phyloP scores from a whole-genome alignment of 1,140 invertebrate genomes.

The Carposina sasakii region DNA sequence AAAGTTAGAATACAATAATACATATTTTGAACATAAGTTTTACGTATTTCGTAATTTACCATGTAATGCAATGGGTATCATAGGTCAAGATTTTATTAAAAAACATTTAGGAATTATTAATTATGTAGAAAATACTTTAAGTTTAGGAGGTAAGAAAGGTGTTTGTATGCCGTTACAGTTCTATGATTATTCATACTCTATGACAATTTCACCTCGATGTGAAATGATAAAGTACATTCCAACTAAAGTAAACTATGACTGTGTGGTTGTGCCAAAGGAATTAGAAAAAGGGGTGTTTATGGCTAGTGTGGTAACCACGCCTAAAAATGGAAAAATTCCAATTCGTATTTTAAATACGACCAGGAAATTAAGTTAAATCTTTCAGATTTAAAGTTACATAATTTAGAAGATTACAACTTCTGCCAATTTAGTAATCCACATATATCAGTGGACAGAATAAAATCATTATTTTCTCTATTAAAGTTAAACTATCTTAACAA shows the following conservation, averaged over 20 bases:
- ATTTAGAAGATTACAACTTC: not conserved
- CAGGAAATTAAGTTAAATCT: constrained; percentile 1
- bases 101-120: no score
- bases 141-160: no score
- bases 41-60: no score
- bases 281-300: constrained; percentile 2
- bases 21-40: no score
- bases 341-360: constrained; percentile 8
- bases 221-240: constrained; percentile 5
- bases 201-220: constrained; percentile 3
- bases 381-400: not conserved
- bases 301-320: not conserved
- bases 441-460: not conserved
- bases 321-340: not conserved
- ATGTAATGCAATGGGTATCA: no score
- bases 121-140: no score
- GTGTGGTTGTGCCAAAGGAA: constrained; percentile 1
- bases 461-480: not conserved
- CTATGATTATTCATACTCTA: no score
- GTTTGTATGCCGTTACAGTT: no score
- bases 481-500: not conserved
- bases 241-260: not conserved
- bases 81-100: no score
- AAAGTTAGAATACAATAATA: constrained; percentile 2
- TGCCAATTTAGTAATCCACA: constrained; percentile 1